phyloP scores from a whole-genome alignment of 2,888 invertebrate genomes.

The Spatulosminthurus flaviceps region DNA sequence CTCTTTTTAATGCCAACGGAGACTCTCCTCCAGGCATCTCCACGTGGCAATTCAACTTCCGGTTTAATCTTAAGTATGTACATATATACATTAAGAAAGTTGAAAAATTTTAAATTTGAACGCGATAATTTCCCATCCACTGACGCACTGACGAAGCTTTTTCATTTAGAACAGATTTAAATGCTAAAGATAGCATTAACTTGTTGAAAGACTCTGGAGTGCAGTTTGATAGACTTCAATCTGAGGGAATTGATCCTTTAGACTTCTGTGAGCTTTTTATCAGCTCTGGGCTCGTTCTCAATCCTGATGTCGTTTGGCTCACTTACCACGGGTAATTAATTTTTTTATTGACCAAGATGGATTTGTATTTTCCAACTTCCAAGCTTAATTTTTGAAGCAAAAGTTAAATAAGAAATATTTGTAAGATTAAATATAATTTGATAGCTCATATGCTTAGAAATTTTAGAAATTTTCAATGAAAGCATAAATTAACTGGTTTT shows the following conservation, averaged over 20 bases:
- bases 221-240: slow-evolving; percentile 48
- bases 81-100: background rate
- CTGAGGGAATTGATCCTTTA: slow-evolving; percentile 49
- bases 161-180: slow-evolving; percentile 48
- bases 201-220: slow-evolving; percentile 49
- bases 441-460: too few species aligned
- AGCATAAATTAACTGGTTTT: too few species aligned
- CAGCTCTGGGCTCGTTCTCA: slow-evolving; percentile 47
- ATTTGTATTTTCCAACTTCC: too few species aligned
- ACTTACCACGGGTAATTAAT: slow-evolving; percentile 50
- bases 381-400: too few species aligned
- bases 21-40: slow-evolving; percentile 65
- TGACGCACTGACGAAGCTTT: too few species aligned
- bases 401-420: too few species aligned
- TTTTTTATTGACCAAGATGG: too few species aligned
- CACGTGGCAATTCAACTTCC: slow-evolving; percentile 73
- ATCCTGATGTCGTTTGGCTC: slow-evolving; percentile 45
- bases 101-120: background rate
- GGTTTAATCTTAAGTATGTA: slow-evolving; percentile 69
- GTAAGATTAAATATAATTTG: too few species aligned
- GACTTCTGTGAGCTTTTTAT: slow-evolving; percentile 50
- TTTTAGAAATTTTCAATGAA: too few species aligned
- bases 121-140: background rate
- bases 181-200: slow-evolving; percentile 50
- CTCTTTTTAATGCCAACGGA: slow-evolving; percentile 70